Base-by-base conservation (phyloP, 2,113 vertebrate genomes). In the Hemichromis elongatus region DNA sequence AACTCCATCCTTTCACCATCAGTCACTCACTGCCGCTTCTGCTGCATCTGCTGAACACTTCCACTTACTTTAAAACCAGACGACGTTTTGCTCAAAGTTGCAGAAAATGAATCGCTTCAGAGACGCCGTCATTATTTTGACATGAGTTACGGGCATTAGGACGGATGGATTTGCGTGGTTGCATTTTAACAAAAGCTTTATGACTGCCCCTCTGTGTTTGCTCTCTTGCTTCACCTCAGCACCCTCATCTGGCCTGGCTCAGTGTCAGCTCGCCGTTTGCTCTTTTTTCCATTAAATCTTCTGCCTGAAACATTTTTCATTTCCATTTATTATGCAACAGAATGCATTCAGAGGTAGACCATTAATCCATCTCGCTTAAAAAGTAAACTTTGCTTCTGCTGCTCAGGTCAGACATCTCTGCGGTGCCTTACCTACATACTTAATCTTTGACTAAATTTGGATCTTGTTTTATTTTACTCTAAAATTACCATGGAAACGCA, bases 201-300 rank as follows among this genome's bases (percentile, higher is more conserved):
- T 33, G 24, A 26, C 78, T 47, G 66, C 40, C 40, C 40, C 56
- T 79, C 8, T 78, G n/a, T 59, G 37, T 37, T 37, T 24, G n/a
- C 28, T 70, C 35, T 77, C 83, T 81, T 47, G 75, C 88, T 84
- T 88, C 85, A 86, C 88, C 88, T 88, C 88, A 91, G 90, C 90
- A 80, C 90, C 90, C 88, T 90, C 83, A 59, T 90, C 92, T 90
- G 88, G 86, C 66, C 83, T 82, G 63, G 75, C 80, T 86, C 59
- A 81, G 83, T 2, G 56, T 88, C 61, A 53, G 61, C 82, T 90
- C 16, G 16, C 1, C 24, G 50, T 81, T 10, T 56, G 30, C 47
- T 40, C 11, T 55, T 78, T 78, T 35, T 33, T 42, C 35, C 30
- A 4, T 24, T 37, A 21, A 4, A 28, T 47, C 55, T 57, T 66